Evolutionary conservation across 2,888 invertebrate species (phyloP).

Genomic region (Pachycephus smyrnensis): DNA sequence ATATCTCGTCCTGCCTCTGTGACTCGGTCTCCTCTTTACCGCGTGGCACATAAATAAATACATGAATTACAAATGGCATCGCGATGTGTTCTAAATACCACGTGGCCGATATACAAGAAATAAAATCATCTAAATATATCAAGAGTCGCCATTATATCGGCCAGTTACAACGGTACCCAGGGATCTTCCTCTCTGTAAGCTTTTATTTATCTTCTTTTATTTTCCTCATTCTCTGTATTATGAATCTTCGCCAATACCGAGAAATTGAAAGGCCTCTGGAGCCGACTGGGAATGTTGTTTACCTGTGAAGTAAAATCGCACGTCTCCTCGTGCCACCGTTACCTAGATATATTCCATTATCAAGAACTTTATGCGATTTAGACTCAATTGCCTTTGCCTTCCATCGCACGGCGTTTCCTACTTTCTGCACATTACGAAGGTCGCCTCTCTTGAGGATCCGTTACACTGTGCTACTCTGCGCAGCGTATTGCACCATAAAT

Average conservation of each 20-base stretch:
- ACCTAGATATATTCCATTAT: background rate
- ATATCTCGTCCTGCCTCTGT: background rate
- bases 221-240: background rate
- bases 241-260: background rate
- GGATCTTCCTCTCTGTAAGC: background rate
- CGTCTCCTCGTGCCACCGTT: background rate
- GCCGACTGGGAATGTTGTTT: background rate
- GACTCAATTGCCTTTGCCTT: background rate
- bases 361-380: background rate
- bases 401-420: background rate
- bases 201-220: background rate
- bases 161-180: background rate
- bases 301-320: no score
- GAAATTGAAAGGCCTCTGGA: background rate
- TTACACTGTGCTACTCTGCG: background rate
- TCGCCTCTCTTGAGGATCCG: background rate
- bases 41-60: background rate
- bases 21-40: background rate
- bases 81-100: slow-evolving; percentile 13
- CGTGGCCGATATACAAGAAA: slow-evolving; percentile 5
- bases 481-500: background rate
- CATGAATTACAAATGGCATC: slow-evolving; percentile 6
- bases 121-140: slow-evolving; percentile 12
- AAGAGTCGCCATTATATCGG: background rate
- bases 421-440: background rate